Percentiles rank a stretch among this genome's conserved stretches.
Evolutionary conservation across 2,113 vertebrate species (phyloP).

Genomic region (Peromyscus maniculatus): DNA sequence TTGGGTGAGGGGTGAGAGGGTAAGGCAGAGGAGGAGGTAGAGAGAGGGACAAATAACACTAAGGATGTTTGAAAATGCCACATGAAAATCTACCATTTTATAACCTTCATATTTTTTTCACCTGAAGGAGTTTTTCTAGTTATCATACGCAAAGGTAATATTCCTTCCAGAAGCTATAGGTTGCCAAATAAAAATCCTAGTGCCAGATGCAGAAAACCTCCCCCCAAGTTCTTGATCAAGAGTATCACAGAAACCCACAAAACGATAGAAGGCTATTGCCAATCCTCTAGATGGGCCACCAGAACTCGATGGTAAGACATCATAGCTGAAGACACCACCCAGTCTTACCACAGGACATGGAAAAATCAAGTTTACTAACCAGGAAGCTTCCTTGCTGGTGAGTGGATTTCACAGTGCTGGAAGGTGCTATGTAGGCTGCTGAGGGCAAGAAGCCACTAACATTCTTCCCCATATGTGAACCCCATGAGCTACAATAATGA

Average conservation of each 20-base stretch:
- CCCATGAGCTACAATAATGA: neutral
- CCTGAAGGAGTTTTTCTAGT: neutral
- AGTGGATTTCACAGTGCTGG: neutral
- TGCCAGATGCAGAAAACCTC: neutral
- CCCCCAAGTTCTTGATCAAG: neutral
- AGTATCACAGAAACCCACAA: neutral
- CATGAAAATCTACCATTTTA: neutral
- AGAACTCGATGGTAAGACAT: neutral
- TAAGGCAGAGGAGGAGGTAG: neutral
- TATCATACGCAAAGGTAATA: neutral
- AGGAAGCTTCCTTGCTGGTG: neutral
- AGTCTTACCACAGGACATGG: neutral
- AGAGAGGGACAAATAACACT: neutral
- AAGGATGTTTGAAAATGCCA: neutral
- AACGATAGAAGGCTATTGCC: neutral
- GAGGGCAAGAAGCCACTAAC: neutral
- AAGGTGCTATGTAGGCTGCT: neutral
- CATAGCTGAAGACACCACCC: neutral
- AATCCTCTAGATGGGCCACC: neutral
- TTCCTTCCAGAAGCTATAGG: neutral
- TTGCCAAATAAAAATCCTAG: neutral
- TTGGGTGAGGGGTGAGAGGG: neutral
- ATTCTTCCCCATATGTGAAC: neutral
- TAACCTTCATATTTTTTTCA: neutral
- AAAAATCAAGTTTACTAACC: neutral